Conservation (phyloP, 2,113 vertebrate genomes). For the Urocolius indicus region DNA sequence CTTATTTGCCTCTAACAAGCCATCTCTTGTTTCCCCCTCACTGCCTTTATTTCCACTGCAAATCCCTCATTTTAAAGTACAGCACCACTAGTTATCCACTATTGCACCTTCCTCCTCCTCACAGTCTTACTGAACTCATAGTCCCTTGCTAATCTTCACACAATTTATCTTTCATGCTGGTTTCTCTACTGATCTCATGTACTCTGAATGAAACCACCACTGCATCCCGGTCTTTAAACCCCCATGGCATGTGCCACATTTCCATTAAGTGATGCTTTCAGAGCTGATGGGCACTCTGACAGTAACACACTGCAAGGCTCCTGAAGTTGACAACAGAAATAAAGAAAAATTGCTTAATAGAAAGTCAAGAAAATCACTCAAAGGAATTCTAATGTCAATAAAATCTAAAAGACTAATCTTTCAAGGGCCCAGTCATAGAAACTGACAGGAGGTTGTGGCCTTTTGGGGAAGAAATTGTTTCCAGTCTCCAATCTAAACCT, state of each 20-base stretch:
- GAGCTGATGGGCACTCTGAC: not conserved
- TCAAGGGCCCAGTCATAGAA: not conserved
- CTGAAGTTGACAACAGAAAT: not conserved
- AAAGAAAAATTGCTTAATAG: not conserved
- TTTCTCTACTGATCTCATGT: not conserved
- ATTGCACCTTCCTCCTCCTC: not conserved
- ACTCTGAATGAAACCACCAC: not conserved
- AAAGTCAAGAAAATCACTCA: not conserved
- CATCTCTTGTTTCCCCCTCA: too few species aligned
- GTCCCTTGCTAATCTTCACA: not conserved
- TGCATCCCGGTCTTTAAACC: not conserved
- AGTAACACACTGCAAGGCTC: not conserved
- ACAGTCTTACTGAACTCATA: not conserved
- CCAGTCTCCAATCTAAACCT: too few species aligned
- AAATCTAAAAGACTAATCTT: conserved; percentile 44
- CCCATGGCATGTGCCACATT: accelerated
- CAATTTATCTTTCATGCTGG: not conserved
- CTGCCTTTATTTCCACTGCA: not conserved
- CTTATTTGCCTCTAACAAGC: too few species aligned
- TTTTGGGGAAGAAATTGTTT: too few species aligned
- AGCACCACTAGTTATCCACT: not conserved
- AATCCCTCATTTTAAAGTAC: not conserved
- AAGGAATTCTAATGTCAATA: conserved; percentile 49
- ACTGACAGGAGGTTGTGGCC: too few species aligned
- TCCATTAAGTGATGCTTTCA: accelerated